Percentiles rank a stretch among this genome's conserved stretches.
phyloP scores from a whole-genome alignment of 2,888 invertebrate genomes.

The Deilephila elpenor region DNA sequence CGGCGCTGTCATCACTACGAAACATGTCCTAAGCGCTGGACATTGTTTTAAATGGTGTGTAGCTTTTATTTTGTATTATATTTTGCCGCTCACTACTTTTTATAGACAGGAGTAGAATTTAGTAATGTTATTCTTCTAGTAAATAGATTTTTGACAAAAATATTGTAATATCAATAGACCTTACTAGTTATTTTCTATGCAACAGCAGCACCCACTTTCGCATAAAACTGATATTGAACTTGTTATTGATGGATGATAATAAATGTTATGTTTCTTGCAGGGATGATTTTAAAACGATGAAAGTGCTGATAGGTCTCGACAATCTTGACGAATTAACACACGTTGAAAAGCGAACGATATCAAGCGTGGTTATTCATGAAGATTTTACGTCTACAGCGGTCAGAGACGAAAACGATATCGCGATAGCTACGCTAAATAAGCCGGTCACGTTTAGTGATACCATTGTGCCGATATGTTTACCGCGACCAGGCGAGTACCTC shows the following conservation, averaged over 20 bases:
- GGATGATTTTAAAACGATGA: slow-evolving; percentile 66
- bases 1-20: slow-evolving; percentile 82
- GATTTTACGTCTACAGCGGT: slow-evolving; percentile 77
- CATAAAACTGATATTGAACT: too few species aligned
- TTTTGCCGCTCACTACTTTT: neutral
- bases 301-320: slow-evolving; percentile 77
- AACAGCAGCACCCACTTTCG: too few species aligned
- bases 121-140: too few species aligned
- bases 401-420: slow-evolving; percentile 85
- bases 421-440: slow-evolving; percentile 75
- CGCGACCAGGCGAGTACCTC: slow-evolving; percentile 66
- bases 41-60: slow-evolving; percentile 84
- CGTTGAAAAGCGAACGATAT: slow-evolving; percentile 69
- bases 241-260: neutral
- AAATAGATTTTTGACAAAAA: too few species aligned
- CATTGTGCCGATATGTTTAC: slow-evolving; percentile 83
- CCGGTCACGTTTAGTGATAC: slow-evolving; percentile 73
- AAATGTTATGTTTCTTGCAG: slow-evolving; percentile 49
- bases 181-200: too few species aligned
- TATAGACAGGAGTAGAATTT: too few species aligned
- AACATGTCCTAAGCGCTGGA: slow-evolving; percentile 83
- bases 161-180: too few species aligned
- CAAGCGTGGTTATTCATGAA: slow-evolving; percentile 74
- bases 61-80: neutral
- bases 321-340: slow-evolving; percentile 62